These are phyloP conservation scores for Papilio polyxenes DNA, from an alignment of 1,140 invertebrate genomes.

Conservation along the genomic window DNA sequence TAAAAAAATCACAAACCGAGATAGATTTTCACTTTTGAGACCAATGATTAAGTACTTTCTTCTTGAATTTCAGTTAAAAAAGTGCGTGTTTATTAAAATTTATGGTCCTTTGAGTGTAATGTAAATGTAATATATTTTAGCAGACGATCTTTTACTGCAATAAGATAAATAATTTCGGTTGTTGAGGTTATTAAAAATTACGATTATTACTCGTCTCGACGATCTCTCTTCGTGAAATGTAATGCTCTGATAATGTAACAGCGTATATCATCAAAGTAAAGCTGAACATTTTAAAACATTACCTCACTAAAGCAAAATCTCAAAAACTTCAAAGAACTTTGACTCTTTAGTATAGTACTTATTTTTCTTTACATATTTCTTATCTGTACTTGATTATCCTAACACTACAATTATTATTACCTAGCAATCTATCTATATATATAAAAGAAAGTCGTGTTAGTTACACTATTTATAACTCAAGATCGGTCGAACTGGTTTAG, in stretches of 20 bases:
- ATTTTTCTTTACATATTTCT: not conserved
- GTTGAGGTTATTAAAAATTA: conserved; percentile 17
- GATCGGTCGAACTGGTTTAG: too few species aligned
- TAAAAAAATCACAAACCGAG: not conserved
- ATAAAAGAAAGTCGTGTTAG: too few species aligned
- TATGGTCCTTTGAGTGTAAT: not conserved
- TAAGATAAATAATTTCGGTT: not conserved
- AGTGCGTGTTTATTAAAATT: not conserved
- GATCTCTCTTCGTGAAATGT: conserved; percentile 25
- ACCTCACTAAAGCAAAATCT: not conserved
- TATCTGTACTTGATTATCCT: conserved; percentile 1
- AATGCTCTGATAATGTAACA: conserved; percentile 3
- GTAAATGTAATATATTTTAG: not conserved
- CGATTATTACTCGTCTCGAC: conserved; percentile 28
- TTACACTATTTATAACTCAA: too few species aligned
- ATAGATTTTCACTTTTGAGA: not conserved
- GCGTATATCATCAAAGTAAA: not conserved
- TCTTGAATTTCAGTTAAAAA: not conserved
- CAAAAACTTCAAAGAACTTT: not conserved
- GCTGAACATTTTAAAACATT: not conserved
- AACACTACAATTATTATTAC: not conserved
- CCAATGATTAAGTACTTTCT: too few species aligned
- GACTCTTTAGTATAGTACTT: not conserved
- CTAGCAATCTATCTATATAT: too few species aligned
- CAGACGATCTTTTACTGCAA: not conserved